Conservation (phyloP, 1,140 invertebrate genomes). For the Brachionus angularis region DNA sequence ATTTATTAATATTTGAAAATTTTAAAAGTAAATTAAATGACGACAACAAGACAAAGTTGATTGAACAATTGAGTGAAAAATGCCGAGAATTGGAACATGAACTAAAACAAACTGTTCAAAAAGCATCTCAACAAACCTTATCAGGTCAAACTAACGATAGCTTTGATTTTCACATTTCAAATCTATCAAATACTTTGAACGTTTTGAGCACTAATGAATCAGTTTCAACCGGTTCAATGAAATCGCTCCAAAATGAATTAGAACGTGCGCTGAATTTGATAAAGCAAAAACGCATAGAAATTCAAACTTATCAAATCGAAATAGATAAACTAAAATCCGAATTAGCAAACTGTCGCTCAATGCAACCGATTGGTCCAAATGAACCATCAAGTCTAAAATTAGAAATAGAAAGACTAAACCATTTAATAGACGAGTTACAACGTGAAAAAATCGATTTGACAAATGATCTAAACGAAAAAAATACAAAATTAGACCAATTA, state of each 20-base stretch:
- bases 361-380: too few species aligned
- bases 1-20: background rate
- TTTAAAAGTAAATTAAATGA: slow-evolving; percentile 25
- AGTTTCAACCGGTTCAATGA: slow-evolving; percentile 10
- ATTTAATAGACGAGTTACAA: slow-evolving; percentile 22
- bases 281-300: slow-evolving; percentile 22
- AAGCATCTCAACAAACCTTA: background rate
- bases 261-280: slow-evolving; percentile 18
- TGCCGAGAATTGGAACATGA: background rate
- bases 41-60: slow-evolving; percentile 16
- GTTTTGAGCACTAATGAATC: slow-evolving; percentile 28
- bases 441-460: slow-evolving; percentile 25
- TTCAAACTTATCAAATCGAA: slow-evolving; percentile 32
- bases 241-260: slow-evolving; percentile 39
- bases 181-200: slow-evolving; percentile 14
- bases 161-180: slow-evolving; percentile 30
- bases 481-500: slow-evolving; percentile 35
- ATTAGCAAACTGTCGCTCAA: background rate
- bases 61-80: slow-evolving; percentile 33
- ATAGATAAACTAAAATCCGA: slow-evolving; percentile 10
- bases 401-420: background rate
- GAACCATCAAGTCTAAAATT: too few species aligned
- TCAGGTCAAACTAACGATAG: background rate
- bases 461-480: slow-evolving; percentile 30
- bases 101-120: background rate